Conservation (phyloP, 30 jellyfish, hydroid and myxozoan genomes). For the Haliclystus octoradiatus region DNA sequence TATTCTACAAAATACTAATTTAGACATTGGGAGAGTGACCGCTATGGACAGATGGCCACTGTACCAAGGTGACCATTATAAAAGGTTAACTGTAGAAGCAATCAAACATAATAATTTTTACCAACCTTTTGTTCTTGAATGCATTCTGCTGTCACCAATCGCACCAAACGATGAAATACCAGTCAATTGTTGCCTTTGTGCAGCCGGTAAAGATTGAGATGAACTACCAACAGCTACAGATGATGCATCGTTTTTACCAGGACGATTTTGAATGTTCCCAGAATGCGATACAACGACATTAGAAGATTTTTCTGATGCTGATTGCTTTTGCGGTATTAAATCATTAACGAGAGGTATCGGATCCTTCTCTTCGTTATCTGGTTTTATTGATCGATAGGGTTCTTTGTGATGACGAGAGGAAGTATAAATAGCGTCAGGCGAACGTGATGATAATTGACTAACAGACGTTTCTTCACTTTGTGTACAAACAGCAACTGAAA, state of each 20-base stretch:
- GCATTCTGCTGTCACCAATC: constrained; percentile 13
- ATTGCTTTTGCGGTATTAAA: neutral
- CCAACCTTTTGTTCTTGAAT: neutral
- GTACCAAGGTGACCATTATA: no score
- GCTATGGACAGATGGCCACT: no score
- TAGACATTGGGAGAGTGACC: no score
- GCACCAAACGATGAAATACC: constrained; percentile 7
- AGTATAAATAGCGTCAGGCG: constrained; percentile 35
- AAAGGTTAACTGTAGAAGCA: no score
- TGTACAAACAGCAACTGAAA: constrained; percentile 52
- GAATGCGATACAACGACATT: neutral
- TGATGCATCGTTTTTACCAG: neutral
- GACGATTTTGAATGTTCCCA: neutral
- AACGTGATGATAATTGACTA: constrained; percentile 9
- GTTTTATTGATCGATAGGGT: neutral
- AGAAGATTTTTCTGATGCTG: no score
- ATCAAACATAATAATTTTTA: no score
- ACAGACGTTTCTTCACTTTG: constrained; percentile 45
- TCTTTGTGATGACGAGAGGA: constrained; percentile 30
- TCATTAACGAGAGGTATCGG: no score
- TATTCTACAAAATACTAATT: no score
- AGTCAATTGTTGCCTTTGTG: neutral
- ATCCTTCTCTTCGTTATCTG: no score
- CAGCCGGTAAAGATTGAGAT: neutral
- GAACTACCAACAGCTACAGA: neutral